Percentiles rank a stretch among this genome's conserved stretches.
Conservation (phyloP, 2,113 vertebrate species). For the Clarias magur region DNA sequence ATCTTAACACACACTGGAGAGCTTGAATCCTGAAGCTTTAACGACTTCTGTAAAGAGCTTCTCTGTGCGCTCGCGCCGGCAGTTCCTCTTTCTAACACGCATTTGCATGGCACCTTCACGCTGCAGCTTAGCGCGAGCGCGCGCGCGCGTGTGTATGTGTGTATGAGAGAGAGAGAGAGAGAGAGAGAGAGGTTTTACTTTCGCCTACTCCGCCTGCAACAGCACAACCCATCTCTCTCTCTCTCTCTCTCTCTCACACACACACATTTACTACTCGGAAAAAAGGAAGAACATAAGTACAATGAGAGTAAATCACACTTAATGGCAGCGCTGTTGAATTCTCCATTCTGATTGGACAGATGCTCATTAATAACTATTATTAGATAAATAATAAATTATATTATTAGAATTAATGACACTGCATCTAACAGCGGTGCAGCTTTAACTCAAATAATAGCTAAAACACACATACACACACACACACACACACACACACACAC, state of each 20-base stretch:
- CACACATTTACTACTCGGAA: background rate
- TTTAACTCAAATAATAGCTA: background rate
- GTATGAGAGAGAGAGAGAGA: background rate
- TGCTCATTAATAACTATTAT: background rate
- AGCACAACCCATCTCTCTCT: background rate
- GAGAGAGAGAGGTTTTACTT: background rate
- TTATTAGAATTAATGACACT: background rate
- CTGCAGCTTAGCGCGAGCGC: background rate
- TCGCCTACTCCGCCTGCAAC: background rate
- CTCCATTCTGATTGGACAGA: background rate
- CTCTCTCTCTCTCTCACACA: background rate
- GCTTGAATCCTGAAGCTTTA: background rate
- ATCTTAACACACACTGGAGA: background rate
- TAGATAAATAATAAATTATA: too few species aligned
- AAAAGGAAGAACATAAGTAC: background rate
- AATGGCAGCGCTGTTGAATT: background rate
- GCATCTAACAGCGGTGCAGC: background rate
- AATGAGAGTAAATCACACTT: background rate
- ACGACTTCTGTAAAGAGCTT: constrained; percentile 4
- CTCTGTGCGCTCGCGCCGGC: background rate
- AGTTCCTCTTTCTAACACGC: constrained; percentile 51
- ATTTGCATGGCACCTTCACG: constrained; percentile 60
- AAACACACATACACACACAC: too few species aligned
- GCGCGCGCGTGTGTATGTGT: background rate
- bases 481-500: too few species aligned